phyloP scores from a whole-genome alignment of 2,888 invertebrate species.

The Coenonympha arcania region DNA sequence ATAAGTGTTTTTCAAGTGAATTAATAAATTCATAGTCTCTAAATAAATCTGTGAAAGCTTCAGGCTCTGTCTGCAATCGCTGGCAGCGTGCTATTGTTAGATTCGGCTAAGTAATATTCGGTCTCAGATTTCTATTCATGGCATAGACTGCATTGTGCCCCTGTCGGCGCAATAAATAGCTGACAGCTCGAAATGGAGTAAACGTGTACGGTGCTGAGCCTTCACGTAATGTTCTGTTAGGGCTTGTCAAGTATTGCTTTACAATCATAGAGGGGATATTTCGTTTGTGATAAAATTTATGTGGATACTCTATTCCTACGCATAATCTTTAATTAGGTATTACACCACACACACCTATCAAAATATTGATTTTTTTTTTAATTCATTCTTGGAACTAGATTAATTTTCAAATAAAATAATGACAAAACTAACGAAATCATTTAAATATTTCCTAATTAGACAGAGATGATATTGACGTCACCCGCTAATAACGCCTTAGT shows the following conservation, averaged over 20 bases:
- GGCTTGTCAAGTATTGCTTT: background rate
- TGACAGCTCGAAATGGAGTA: constrained; percentile 45
- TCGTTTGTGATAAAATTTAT: background rate
- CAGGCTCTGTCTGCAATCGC: background rate
- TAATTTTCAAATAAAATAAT: no score
- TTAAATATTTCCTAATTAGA: no score
- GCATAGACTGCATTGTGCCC: constrained; percentile 30
- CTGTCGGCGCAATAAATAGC: constrained; percentile 40
- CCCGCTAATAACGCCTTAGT: no score
- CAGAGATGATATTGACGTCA: no score
- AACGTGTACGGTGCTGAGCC: constrained; percentile 34
- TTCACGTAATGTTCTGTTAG: constrained; percentile 1
- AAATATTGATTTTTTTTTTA: no score
- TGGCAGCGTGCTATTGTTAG: constrained; percentile 8
- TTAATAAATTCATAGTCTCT: no score
- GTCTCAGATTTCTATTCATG: constrained; percentile 24
- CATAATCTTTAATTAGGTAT: no score
- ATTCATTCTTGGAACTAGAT: no score
- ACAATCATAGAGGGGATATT: background rate
- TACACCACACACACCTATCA: no score
- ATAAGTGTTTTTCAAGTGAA: no score
- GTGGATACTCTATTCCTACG: no score
- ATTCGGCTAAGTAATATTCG: constrained; percentile 15
- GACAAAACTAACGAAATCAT: no score
- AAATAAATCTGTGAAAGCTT: background rate